Base-by-base conservation (phyloP, 1,140 invertebrate genomes). In the Drosophila santomea region DNA sequence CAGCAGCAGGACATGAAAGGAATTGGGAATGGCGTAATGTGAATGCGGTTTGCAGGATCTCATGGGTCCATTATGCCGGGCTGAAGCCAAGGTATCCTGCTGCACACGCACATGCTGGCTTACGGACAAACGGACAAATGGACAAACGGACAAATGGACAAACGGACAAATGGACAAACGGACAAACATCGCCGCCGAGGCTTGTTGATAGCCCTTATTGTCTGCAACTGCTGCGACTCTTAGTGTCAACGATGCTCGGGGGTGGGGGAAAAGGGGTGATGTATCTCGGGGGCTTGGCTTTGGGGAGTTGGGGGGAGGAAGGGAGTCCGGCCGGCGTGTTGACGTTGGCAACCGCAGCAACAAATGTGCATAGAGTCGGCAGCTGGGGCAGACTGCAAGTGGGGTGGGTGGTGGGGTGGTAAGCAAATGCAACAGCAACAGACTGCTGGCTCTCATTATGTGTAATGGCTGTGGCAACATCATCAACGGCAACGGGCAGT, bases 191-290 rank as follows among this genome's bases (percentile, higher is more conserved):
- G 47, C 56, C 41, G 12, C 0, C 38, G 39, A 62, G 63, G 67
- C 69, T 79, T 72, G 80, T 72, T 85, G 82, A 81, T 74, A 74
- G 81, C 68, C 78, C 78, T 85, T 78, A 85, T 85, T 85, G 82
- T 82, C 76, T 80, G 78, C 69, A 74, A 84, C 80, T 76, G 80
- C 58, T 75, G 80, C 80, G 64, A 83, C 80, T 88, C 77, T 82
- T 88, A 74, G 86, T 86, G 82, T 86, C 83, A 86, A 82, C 82
- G 74, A 67, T 59, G 64, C 68, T 50, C n/a, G 2, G 4, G 38
- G 4, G 39, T 36, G 66, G 58, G 62, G 17, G 36, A 45, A 25
- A 20, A 14, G 23, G 15, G 10, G 54, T 36, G 25, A 20, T 58
- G 59, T 28, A 41, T 20, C 52, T 20, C 32, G 36, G 36, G 36